phyloP scores from a whole-genome alignment of 2,888 invertebrate genomes.

The Parnassius mnemosyne region DNA sequence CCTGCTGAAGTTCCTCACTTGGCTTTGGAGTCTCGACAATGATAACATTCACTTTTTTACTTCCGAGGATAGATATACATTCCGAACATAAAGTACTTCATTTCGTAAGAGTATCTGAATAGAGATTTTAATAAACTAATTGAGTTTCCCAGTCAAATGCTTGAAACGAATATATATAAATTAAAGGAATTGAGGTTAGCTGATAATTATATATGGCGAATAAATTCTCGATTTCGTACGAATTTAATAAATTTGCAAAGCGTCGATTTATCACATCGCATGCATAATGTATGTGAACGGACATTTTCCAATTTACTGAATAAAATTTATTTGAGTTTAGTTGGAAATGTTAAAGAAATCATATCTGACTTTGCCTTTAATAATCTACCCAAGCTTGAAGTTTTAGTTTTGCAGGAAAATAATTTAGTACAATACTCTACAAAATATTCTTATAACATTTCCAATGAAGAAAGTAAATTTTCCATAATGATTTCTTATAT shows the following conservation, averaged over 20 bases:
- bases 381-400: slow-evolving; percentile 84
- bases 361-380: slow-evolving; percentile 86
- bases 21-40: slow-evolving; percentile 91
- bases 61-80: too few relatives aligned
- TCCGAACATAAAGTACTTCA: slow-evolving; percentile 83
- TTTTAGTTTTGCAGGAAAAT: slow-evolving; percentile 88
- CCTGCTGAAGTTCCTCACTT: slow-evolving; percentile 86
- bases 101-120: slow-evolving; percentile 87
- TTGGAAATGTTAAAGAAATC: slow-evolving; percentile 85
- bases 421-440: slow-evolving; percentile 82
- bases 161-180: slow-evolving; percentile 67
- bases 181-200: slow-evolving; percentile 89
- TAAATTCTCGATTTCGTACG: slow-evolving; percentile 85
- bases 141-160: slow-evolving; percentile 81
- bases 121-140: slow-evolving; percentile 90
- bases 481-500: too few relatives aligned
- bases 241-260: slow-evolving; percentile 84
- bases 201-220: slow-evolving; percentile 85
- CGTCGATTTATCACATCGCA: slow-evolving; percentile 86
- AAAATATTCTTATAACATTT: slow-evolving; percentile 82
- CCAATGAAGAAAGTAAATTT: slow-evolving; percentile 80
- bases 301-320: slow-evolving; percentile 86
- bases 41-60: slow-evolving; percentile 84
- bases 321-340: slow-evolving; percentile 87
- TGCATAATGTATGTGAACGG: slow-evolving; percentile 81